phyloP scores from a whole-genome alignment of 2,888 invertebrate species.

The Eristalis arbustorum region DNA sequence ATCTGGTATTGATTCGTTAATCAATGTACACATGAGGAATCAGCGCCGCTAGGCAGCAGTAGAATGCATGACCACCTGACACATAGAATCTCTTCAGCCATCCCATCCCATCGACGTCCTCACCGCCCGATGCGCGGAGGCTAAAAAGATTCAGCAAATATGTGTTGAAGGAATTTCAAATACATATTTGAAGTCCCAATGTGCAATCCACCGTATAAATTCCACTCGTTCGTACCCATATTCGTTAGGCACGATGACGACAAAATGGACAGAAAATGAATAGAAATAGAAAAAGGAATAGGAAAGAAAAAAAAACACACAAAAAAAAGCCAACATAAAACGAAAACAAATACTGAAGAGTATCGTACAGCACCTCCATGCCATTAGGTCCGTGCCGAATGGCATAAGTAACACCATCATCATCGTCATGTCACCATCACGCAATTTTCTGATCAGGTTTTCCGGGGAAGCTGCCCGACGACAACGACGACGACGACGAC shows the following conservation, averaged over 20 bases:
- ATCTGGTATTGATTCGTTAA: constrained; percentile 61
- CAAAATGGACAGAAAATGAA: constrained; percentile 4
- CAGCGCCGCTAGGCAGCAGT: constrained; percentile 16
- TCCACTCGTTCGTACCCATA: constrained; percentile 57
- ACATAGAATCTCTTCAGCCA: constrained; percentile 47
- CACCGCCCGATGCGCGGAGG: background rate
- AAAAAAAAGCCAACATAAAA: constrained; percentile 22
- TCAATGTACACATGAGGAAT: constrained; percentile 60
- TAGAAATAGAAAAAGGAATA: background rate
- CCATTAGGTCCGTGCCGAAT: constrained; percentile 60
- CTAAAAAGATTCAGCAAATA: constrained; percentile 64
- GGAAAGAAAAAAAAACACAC: background rate
- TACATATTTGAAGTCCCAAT: constrained; percentile 61
- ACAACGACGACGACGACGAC: background rate
- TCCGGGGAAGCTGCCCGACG: background rate
- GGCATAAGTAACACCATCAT: constrained; percentile 69
- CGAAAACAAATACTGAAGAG: constrained; percentile 53
- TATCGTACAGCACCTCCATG: constrained; percentile 41
- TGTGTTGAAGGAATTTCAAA: constrained; percentile 66
- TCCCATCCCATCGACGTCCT: constrained; percentile 18
- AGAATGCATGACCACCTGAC: constrained; percentile 65
- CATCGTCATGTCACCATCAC: constrained; percentile 70
- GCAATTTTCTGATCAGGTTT: constrained; percentile 69
- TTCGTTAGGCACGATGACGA: constrained; percentile 66
- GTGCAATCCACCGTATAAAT: constrained; percentile 65